phyloP scores from a whole-genome alignment of 1,140 invertebrate species.

The Chironomus tepperi region DNA sequence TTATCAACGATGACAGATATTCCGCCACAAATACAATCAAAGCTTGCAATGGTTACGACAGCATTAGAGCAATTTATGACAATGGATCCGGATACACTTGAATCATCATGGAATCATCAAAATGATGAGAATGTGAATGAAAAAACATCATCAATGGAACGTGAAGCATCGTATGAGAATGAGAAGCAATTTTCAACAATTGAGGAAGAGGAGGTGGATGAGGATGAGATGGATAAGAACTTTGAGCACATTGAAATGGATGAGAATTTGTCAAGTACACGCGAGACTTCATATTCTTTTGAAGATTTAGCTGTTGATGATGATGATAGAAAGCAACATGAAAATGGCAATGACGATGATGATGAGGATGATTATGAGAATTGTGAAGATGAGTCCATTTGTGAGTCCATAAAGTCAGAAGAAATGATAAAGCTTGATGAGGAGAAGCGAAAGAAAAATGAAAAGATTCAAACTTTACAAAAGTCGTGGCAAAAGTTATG shows the following conservation, averaged over 20 bases:
- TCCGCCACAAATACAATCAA: not conserved
- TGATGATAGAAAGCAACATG: not conserved
- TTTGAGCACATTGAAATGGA: not conserved
- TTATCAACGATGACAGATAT: not conserved
- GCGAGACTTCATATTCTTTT: slow-evolving; percentile 5
- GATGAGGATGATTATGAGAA: not conserved
- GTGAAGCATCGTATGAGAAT: not conserved
- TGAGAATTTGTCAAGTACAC: not conserved
- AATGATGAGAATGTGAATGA: not conserved
- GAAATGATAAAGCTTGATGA: not conserved
- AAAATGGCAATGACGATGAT: not conserved
- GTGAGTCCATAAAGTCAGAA: not conserved
- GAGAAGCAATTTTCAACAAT: slow-evolving; percentile 19
- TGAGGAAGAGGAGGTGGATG: not conserved
- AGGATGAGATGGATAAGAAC: not conserved
- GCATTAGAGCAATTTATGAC: slow-evolving; percentile 18
- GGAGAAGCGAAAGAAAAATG: not conserved
- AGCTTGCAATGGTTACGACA: slow-evolving; percentile 17
- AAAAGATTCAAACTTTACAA: slow-evolving; percentile 17
- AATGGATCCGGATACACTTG: slow-evolving; percentile 15
- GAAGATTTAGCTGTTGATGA: not conserved
- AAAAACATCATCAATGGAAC: not conserved
- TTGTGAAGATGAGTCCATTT: not conserved
- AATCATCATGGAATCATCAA: slow-evolving; percentile 3
- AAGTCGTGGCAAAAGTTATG: slow-evolving; percentile 16